phyloP scores from a whole-genome alignment of 2,888 invertebrate species.

The Drosophila neotestacea region DNA sequence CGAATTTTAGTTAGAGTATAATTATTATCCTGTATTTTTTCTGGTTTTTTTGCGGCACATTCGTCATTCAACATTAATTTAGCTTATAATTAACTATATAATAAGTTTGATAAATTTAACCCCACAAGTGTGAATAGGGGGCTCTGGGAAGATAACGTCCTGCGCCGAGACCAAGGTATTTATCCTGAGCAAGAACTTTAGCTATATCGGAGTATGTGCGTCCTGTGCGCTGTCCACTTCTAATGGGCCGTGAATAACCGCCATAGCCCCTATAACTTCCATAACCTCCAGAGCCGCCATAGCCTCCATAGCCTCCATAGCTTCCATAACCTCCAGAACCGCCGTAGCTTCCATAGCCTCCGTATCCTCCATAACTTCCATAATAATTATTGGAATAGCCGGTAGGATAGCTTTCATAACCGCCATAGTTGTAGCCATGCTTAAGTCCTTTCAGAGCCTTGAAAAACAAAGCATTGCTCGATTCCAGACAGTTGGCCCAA shows the following conservation, averaged over 20 bases:
- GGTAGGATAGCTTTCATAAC: constrained; percentile 1
- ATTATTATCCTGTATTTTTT: constrained; percentile 1
- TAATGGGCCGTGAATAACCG: constrained; percentile 12
- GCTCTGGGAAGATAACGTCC: constrained; percentile 86
- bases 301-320: constrained; percentile 26
- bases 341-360: too few relatives aligned
- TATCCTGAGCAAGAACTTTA: constrained; percentile 87
- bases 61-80: not conserved
- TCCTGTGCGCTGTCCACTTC: constrained; percentile 70
- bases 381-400: not conserved
- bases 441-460: constrained; percentile 53
- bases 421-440: constrained; percentile 12
- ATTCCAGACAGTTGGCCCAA: constrained; percentile 36
- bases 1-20: not conserved
- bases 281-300: constrained; percentile 14
- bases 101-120: constrained; percentile 6
- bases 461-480: constrained; percentile 55
- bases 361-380: constrained; percentile 17
- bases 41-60: constrained; percentile 4
- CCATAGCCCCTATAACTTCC: constrained; percentile 19
- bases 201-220: constrained; percentile 90
- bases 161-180: constrained; percentile 86
- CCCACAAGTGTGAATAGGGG: constrained; percentile 86
- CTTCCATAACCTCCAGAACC: constrained; percentile 17
- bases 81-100: not conserved